These are phyloP conservation scores for Falcunculus frontatus DNA, from an alignment of 2,113 vertebrate genomes.

Conservation along the genomic window DNA sequence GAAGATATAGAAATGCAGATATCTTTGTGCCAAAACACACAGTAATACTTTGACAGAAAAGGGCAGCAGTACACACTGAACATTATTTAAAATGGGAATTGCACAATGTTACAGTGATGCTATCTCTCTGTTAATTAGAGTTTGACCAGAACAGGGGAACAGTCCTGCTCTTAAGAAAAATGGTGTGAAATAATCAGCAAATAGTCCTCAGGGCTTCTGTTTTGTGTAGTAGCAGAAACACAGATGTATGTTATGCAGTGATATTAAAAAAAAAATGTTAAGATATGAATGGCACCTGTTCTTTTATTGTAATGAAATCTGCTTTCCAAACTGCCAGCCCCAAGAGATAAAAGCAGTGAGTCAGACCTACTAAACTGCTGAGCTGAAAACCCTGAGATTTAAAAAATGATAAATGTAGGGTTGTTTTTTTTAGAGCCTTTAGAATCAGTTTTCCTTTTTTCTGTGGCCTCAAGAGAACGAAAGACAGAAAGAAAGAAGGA, in stretches of 20 bases:
- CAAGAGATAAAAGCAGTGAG: background rate
- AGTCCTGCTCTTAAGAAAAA: background rate
- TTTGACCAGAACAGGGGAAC: background rate
- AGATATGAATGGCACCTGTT: background rate
- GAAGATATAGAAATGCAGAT: constrained; percentile 30
- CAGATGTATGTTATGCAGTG: background rate
- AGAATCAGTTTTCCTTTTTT: background rate
- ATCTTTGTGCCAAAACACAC: background rate
- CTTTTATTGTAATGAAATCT: constrained; percentile 13
- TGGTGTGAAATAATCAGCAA: background rate
- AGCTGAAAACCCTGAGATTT: background rate
- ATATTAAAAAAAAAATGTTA: background rate
- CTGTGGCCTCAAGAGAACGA: background rate
- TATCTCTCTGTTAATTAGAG: background rate
- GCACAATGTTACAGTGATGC: background rate
- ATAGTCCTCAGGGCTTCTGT: background rate
- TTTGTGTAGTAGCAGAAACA: background rate
- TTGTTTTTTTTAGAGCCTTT: background rate
- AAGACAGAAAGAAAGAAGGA: too few relatives aligned
- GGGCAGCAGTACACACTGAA: background rate
- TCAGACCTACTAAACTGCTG: background rate
- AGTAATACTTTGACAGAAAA: constrained; percentile 15
- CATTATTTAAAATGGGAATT: background rate
- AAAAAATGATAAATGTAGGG: background rate
- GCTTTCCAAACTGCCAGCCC: background rate